Evolutionary conservation across 2,797 vertebrate species (phyloP).

Genomic region (Falco biarmicus): DNA sequence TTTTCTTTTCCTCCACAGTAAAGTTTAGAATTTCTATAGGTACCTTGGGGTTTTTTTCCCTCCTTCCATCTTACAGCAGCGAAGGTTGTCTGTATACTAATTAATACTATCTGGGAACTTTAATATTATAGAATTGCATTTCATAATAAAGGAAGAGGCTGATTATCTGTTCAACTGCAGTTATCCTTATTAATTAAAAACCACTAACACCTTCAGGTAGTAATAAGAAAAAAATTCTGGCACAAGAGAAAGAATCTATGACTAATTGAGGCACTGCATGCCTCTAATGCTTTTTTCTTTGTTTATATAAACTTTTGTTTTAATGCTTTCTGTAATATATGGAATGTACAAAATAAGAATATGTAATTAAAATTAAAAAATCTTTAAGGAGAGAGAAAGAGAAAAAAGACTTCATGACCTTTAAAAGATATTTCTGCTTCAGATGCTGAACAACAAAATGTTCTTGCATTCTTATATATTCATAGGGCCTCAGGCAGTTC

Average conservation of each 20-base stretch:
- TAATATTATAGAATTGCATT: not conserved
- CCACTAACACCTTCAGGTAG: fast-evolving
- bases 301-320: not conserved
- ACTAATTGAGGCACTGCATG: not conserved
- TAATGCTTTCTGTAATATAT: not conserved
- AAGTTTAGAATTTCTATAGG: not conserved
- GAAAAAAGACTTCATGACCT: slow-evolving; percentile 7
- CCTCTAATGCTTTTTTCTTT: not conserved
- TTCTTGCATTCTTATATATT: slow-evolving; percentile 31
- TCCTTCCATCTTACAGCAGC: not conserved
- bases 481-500: slow-evolving; percentile 47
- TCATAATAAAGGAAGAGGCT: not conserved
- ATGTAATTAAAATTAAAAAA: not conserved
- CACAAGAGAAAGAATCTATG: not conserved
- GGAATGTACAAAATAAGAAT: not conserved
- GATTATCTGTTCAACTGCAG: not conserved
- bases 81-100: not conserved
- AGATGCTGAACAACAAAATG: slow-evolving; percentile 32
- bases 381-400: not conserved
- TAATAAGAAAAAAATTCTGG: not conserved
- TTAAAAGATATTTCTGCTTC: slow-evolving; percentile 58
- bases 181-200: not conserved
- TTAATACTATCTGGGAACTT: not conserved
- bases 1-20: not conserved
- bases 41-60: not conserved